Evolutionary conservation across 2,113 vertebrate genomes (phyloP), one percentile per base, ranked within the genome.

Genomic region (Myrmophylax atrothorax): DNA sequence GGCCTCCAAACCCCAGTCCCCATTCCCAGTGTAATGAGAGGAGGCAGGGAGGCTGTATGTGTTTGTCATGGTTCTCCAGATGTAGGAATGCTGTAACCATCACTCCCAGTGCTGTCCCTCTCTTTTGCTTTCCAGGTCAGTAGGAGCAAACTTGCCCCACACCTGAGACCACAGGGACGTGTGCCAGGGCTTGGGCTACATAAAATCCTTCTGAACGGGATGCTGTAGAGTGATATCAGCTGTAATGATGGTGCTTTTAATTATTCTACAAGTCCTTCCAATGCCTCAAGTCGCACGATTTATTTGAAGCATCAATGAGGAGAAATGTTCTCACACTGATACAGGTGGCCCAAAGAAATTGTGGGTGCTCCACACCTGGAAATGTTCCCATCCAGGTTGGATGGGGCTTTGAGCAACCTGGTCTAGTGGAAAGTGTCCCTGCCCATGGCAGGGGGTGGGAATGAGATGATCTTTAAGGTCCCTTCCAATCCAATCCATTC

Each of bases 1-100:
- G 47, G 40, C n/a, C 19, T 8, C 2, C 60, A 35, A 31, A 5
- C 50, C n/a, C 14, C 55, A 5, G 15, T 29, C 29, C n/a, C n/a
- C 7, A 1, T 2, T 42, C 40, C 40, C 40, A 42, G 14, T n/a
- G 26, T n/a, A 37, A 53, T 0, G 3, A 49, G 22, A n/a, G 28
- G 2, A 26, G 14, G 20, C 44, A 72, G 42, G 52, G 63, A 35
- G 44, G 37, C 19, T 37, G 28, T 7, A 1, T 7, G 10, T 18
- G 24, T 59, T 70, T 58, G 10, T 20, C 11, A 0, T 3, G 29
- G 28, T 31, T 49, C 9, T 40, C 10, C 59, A 75, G 55, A 40
- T 69, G 40, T 55, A 16, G 64, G 31, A 75, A 28, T 5, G 15
- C 52, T 84, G 82, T 22, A 62, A 42, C 26, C 55, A 40, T 68